Conservation (phyloP, 2,797 vertebrate genomes). For the Ptychobarbus kaznakovi region DNA sequence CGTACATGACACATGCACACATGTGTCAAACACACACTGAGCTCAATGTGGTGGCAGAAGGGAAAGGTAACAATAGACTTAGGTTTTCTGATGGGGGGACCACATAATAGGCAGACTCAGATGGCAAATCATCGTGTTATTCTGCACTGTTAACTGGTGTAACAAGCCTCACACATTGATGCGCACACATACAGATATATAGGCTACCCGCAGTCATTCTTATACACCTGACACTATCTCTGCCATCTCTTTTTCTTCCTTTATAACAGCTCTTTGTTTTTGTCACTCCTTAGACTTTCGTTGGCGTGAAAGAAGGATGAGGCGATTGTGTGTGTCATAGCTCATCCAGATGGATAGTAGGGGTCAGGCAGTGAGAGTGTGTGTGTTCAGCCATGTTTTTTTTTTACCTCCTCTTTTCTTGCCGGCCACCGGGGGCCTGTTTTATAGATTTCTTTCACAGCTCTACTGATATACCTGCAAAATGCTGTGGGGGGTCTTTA, state of each 20-base stretch:
- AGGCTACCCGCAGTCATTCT: constrained; percentile 32
- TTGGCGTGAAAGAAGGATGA: constrained; percentile 34
- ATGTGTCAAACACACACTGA: constrained; percentile 16
- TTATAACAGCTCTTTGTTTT: constrained; percentile 54
- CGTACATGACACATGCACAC: constrained; percentile 49
- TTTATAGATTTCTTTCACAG: constrained; percentile 61
- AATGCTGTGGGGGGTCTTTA: constrained; percentile 68
- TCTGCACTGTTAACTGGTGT: constrained; percentile 64
- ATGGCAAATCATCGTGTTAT: constrained; percentile 63
- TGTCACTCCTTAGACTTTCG: constrained; percentile 32
- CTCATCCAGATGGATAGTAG: constrained; percentile 31
- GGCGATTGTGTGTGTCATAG: constrained; percentile 44
- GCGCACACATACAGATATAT: constrained; percentile 36
- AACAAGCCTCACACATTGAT: constrained; percentile 49
- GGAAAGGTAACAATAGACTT: constrained; percentile 44
- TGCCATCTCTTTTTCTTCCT: constrained; percentile 16
- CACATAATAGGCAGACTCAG: constrained; percentile 58
- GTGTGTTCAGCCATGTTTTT: constrained; percentile 44
- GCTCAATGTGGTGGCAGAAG: constrained; percentile 39
- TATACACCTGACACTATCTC: constrained; percentile 34
- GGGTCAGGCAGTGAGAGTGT: constrained; percentile 33
- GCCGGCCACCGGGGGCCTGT: constrained; percentile 42
- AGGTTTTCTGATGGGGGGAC: constrained; percentile 72
- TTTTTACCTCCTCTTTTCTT: constrained; percentile 28
- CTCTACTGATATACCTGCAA: constrained; percentile 52